Evolutionary conservation across 2,888 invertebrate species (phyloP).

Genomic region (Epinotia bilunana): DNA sequence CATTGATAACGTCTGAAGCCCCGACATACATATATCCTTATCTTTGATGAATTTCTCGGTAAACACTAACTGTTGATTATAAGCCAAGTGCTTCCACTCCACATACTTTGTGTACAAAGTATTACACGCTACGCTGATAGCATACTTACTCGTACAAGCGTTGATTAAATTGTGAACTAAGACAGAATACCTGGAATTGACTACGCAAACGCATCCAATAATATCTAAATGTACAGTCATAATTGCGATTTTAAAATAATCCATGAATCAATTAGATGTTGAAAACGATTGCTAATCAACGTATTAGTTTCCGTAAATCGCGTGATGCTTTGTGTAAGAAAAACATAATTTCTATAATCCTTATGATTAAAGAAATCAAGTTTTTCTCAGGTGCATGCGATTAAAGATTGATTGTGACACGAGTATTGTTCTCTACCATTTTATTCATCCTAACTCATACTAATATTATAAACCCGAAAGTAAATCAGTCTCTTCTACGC

Average conservation of each 20-base stretch:
- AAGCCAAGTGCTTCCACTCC: conserved; percentile 19
- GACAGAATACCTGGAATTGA: conserved; percentile 7
- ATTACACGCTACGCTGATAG: conserved; percentile 12
- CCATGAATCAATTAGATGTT: background rate
- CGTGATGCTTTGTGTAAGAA: background rate
- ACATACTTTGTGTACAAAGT: conserved; percentile 25
- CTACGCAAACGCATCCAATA: background rate
- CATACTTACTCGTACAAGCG: conserved; percentile 9
- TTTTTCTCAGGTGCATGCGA: no score
- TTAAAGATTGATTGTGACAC: no score
- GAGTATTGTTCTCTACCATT: no score
- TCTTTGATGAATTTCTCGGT: conserved; percentile 35
- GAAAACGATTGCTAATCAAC: background rate
- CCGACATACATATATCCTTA: conserved; percentile 21
- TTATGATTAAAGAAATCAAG: background rate
- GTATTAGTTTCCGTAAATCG: background rate
- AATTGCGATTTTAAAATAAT: background rate
- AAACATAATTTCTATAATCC: background rate
- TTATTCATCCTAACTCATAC: no score
- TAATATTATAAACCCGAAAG: no score
- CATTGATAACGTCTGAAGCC: conserved; percentile 22
- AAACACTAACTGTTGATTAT: conserved; percentile 25
- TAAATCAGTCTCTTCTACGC: no score
- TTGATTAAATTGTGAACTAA: conserved; percentile 16
- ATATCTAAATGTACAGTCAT: background rate